A percentile compares a stretch with the other conserved stretches of the same genome.
Evolutionary conservation across 2,113 vertebrate genomes (phyloP).

Genomic region (Tragelaphus strepsiceros): DNA sequence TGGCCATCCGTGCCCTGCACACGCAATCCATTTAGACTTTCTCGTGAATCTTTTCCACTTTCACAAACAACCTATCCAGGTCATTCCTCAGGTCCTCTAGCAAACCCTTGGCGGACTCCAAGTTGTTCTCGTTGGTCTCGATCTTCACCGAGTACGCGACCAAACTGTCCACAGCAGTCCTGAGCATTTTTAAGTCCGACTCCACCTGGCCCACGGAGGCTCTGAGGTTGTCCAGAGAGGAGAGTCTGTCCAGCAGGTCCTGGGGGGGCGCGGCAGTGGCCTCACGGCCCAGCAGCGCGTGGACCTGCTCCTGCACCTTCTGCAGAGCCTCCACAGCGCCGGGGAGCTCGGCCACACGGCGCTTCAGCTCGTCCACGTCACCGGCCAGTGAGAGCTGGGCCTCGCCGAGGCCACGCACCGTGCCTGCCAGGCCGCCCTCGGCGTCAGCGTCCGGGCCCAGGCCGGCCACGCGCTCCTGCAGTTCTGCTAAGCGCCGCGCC

Average conservation of each 20-base stretch:
- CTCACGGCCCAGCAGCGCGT: slow-evolving; percentile 71
- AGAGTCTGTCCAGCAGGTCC: slow-evolving; percentile 77
- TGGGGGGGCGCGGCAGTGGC: slow-evolving; percentile 54
- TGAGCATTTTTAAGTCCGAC: slow-evolving; percentile 86
- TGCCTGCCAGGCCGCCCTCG: slow-evolving; percentile 58
- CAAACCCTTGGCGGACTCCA: slow-evolving; percentile 82
- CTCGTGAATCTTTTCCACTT: slow-evolving; percentile 79
- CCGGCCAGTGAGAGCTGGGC: slow-evolving; percentile 76
- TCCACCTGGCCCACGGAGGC: slow-evolving; percentile 82
- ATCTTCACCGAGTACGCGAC: slow-evolving; percentile 87
- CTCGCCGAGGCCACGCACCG: slow-evolving; percentile 75
- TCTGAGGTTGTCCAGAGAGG: slow-evolving; percentile 78
- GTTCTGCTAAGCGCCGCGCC: slow-evolving; percentile 75
- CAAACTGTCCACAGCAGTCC: slow-evolving; percentile 83
- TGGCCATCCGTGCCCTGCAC: slow-evolving; percentile 40
- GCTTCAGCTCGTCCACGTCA: slow-evolving; percentile 77
- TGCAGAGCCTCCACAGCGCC: slow-evolving; percentile 69
- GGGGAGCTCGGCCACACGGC: slow-evolving; percentile 80
- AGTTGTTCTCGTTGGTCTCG: slow-evolving; percentile 85
- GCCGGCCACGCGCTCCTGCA: slow-evolving; percentile 69
- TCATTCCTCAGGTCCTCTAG: slow-evolving; percentile 84
- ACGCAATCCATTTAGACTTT: slow-evolving; percentile 57
- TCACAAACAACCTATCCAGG: slow-evolving; percentile 81
- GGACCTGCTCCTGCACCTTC: slow-evolving; percentile 76
- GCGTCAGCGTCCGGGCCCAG: slow-evolving; percentile 36